phyloP scores from a whole-genome alignment of 2,113 vertebrate genomes.

The Mystacornis crossleyi region DNA sequence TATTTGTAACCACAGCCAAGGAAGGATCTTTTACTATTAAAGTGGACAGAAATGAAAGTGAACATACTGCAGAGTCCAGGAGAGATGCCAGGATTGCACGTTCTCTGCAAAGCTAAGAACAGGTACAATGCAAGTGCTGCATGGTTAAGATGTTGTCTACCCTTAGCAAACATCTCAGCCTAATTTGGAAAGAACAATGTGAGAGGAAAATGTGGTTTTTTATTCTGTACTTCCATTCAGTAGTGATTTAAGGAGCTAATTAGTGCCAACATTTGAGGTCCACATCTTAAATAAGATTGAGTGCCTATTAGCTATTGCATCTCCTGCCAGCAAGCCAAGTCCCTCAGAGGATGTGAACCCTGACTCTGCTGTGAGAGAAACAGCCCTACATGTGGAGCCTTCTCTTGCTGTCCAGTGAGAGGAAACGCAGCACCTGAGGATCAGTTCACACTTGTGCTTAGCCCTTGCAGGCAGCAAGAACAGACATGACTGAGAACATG shows the following conservation, averaged over 20 bases:
- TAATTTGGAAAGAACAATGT: neutral
- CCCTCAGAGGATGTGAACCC: neutral
- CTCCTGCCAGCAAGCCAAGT: neutral
- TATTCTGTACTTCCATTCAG: neutral
- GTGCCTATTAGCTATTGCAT: neutral
- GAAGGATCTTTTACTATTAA: constrained; percentile 47
- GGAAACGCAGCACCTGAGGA: neutral
- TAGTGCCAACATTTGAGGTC: neutral
- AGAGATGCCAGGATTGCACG: neutral
- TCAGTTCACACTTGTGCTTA: neutral
- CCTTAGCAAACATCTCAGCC: neutral
- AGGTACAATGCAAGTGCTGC: neutral
- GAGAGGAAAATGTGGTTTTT: neutral
- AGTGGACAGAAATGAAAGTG: constrained; percentile 46
- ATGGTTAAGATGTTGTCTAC: neutral
- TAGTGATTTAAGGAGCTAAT: neutral
- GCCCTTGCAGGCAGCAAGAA: neutral
- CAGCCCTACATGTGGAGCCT: neutral
- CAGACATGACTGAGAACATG: accelerated
- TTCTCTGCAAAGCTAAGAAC: neutral
- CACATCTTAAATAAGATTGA: neutral
- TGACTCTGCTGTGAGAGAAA: neutral
- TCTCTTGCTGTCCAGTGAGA: neutral
- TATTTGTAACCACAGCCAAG: constrained; percentile 56
- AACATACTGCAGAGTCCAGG: neutral